phyloP scores from a whole-genome alignment of 2,797 vertebrate species.

The Pseudopleuronectes americanus region DNA sequence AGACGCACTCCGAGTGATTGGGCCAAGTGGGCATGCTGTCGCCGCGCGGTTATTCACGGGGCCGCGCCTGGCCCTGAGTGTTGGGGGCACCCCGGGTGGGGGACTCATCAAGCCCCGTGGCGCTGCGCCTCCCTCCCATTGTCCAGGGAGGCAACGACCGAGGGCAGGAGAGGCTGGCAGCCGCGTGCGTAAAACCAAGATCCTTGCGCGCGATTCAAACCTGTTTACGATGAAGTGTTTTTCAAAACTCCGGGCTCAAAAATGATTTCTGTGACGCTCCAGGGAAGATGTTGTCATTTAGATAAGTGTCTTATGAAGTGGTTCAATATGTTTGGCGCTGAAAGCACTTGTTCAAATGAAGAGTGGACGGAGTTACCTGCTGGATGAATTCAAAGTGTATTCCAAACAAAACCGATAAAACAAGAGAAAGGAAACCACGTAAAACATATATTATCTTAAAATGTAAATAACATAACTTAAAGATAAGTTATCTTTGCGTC shows the following conservation, averaged over 20 bases:
- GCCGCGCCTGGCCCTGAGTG: constrained; percentile 52
- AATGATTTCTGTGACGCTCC: neutral
- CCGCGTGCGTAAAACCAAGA: constrained; percentile 57
- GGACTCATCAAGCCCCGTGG: constrained; percentile 35
- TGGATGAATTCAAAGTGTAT: neutral
- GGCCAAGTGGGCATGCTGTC: constrained; percentile 80
- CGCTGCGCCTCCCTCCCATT: constrained; percentile 28
- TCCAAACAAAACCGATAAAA: constrained; percentile 9
- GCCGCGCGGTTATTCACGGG: constrained; percentile 53
- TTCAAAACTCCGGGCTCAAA: neutral
- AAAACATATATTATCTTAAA: neutral
- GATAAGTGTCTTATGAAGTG: too few species aligned
- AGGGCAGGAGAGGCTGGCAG: neutral
- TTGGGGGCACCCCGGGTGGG: constrained; percentile 40
- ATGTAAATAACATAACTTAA: neutral
- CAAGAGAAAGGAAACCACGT: neutral
- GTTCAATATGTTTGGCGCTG: neutral
- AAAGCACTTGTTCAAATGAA: constrained; percentile 13
- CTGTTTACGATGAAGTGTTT: neutral
- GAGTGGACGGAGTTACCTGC: neutral
- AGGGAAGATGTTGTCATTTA: too few species aligned
- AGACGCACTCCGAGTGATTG: constrained; percentile 75
- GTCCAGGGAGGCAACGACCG: constrained; percentile 3
- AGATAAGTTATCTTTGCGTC: constrained; percentile 6
- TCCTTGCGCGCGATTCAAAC: neutral